Base-by-base conservation (phyloP, 2,797 vertebrate species). In the Cottoperca gobio region DNA sequence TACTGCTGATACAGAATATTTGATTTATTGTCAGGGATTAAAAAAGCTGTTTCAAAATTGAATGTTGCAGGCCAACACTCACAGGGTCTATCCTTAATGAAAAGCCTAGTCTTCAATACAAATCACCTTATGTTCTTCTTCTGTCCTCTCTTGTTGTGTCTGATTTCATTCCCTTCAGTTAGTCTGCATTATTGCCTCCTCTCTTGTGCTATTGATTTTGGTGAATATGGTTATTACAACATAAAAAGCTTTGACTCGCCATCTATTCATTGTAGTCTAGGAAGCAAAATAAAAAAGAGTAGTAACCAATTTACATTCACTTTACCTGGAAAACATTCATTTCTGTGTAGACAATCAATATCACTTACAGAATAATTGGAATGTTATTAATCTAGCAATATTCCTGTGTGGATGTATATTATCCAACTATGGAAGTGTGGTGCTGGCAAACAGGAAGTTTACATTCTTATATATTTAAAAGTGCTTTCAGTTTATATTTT, bases 121-220 rank as follows among this genome's bases (percentile, higher is more conserved):
- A 96, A 96, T 95, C 91, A 94, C 93, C 94, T 96, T 95, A 96
- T 96, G 96, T 92, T 89, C 85, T 89, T 93, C 83, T 84, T 91
- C 88, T 83, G 82, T 81, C 92, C 89, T 86, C 87, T 91, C 91
- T 91, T 94, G 86, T 94, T 92, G 85, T 88, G 91, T 96, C 95
- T 94, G 95, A 97, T 98, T 98, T 97, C 95, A 97, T 98, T 97
- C 97, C 95, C 95, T 95, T 95, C 94, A 96, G 95, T 97, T 97
- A 96, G 79, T 89, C 93, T 95, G 90, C 96, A 97, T 98, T 97
- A 97, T 96, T 97, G 95, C 94, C 95, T 96, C 95, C 93, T 93
- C 95, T 96, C 93, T 93, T 89, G 89, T 94, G 95, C 95, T 97
- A 97, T 97, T 97, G 97, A 98, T 99, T 98, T 97, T 96, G 94